phyloP scores from a whole-genome alignment of 2,797 vertebrate genomes.

The Pipistrellus pygmaeus region DNA sequence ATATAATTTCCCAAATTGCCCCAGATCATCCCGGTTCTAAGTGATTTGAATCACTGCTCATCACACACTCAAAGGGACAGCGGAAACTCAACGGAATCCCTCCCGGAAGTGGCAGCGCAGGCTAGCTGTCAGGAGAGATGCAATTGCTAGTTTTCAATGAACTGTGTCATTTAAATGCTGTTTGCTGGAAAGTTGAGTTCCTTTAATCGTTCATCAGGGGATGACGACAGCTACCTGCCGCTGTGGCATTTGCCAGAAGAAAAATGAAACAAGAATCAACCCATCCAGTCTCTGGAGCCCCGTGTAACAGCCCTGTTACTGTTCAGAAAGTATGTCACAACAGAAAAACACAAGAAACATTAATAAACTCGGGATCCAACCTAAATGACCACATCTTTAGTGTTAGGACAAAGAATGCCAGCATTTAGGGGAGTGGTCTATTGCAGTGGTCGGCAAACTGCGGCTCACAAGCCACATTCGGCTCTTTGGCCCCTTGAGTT shows the following conservation, averaged over 20 bases:
- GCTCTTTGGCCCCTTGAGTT: no score
- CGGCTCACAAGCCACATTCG: no score
- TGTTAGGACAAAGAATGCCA: neutral
- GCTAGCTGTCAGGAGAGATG: neutral
- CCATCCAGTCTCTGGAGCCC: neutral
- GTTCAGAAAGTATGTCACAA: neutral
- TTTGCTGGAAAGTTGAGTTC: conserved; percentile 47
- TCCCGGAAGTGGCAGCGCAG: neutral
- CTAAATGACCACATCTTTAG: neutral
- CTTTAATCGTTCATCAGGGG: conserved; percentile 12
- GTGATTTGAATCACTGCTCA: conserved; percentile 33
- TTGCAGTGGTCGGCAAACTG: neutral
- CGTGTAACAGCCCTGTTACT: neutral
- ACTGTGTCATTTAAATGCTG: conserved; percentile 41
- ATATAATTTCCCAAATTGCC: neutral
- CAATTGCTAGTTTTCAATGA: conserved; percentile 58
- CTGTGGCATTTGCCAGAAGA: neutral
- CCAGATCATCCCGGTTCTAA: neutral
- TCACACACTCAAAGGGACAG: neutral
- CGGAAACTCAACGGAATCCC: conserved; percentile 3
- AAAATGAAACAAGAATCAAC: conserved; percentile 22
- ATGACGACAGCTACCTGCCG: neutral
- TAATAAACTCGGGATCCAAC: neutral
- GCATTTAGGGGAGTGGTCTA: neutral
- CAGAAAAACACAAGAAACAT: neutral